Percentiles rank a stretch among this genome's conserved stretches.
Conservation (phyloP, 1,140 invertebrate species). For the Drosophila equinoxialis region DNA sequence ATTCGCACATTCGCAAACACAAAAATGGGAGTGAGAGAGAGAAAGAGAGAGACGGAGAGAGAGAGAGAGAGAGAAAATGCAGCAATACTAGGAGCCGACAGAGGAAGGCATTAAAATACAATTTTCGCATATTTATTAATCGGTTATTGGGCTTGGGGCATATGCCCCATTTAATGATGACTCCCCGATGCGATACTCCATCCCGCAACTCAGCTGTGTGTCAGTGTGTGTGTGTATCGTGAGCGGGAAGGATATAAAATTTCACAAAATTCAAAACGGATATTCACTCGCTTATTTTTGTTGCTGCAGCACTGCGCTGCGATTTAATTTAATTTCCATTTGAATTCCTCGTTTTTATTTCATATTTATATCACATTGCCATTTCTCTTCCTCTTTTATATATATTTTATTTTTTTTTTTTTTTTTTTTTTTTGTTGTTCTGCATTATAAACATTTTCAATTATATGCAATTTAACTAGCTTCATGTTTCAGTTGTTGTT, state of each 20-base stretch:
- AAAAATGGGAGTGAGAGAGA: neutral
- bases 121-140: conserved; percentile 70
- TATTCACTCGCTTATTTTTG: conserved; percentile 33
- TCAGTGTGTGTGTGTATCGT: neutral
- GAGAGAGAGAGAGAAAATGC: neutral
- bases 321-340: conserved; percentile 47
- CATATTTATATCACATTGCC: conserved; percentile 15
- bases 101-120: conserved; percentile 59
- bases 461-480: conserved; percentile 31
- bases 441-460: conserved; percentile 35
- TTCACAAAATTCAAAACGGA: conserved; percentile 42
- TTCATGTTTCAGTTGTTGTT: neutral
- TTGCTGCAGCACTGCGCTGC: conserved; percentile 32
- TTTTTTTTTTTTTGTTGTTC: conserved; percentile 26
- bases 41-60: neutral
- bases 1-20: neutral
- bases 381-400: neutral
- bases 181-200: conserved; percentile 10
- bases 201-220: neutral
- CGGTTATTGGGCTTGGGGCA: conserved; percentile 48
- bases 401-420: conserved; percentile 21
- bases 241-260: conserved; percentile 12
- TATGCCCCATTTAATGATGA: conserved; percentile 31
- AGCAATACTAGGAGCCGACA: neutral
- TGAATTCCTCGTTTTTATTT: conserved; percentile 23